Evolutionary conservation across 1,140 invertebrate genomes (phyloP).

Genomic region (Saccostrea echinata): DNA sequence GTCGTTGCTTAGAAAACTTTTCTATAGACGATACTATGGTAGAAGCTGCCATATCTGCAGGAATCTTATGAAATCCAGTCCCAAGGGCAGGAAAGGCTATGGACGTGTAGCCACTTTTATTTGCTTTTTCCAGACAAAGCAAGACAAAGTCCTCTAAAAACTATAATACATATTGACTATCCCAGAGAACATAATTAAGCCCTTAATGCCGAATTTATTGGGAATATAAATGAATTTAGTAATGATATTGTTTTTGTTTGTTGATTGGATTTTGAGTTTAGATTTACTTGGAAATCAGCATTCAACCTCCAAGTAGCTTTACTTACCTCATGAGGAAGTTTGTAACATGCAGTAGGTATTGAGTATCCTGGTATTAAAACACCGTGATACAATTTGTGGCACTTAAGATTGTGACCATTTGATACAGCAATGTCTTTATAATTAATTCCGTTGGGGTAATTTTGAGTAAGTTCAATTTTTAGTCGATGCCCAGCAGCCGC

Average conservation of each 20-base stretch:
- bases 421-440: conserved; percentile 22
- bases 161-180: conserved; percentile 40
- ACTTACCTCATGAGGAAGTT: too few species aligned
- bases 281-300: too few species aligned
- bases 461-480: background rate
- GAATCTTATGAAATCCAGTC: conserved; percentile 55
- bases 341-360: background rate
- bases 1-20: conserved; percentile 42
- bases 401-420: conserved; percentile 11
- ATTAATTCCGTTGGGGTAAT: background rate
- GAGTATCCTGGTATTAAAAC: conserved; percentile 44
- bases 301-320: too few species aligned
- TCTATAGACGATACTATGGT: conserved; percentile 43
- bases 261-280: too few species aligned
- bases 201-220: too few species aligned
- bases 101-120: conserved; percentile 16
- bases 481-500: background rate
- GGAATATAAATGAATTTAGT: too few species aligned
- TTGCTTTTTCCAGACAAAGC: conserved; percentile 55
- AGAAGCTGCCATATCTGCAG: conserved; percentile 44
- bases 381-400: conserved; percentile 14
- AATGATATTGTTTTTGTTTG: too few species aligned
- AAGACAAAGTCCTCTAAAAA: conserved; percentile 54
- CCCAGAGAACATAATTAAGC: too few species aligned
- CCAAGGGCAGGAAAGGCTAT: conserved; percentile 61